phyloP scores from a whole-genome alignment of 2,113 vertebrate genomes.

The Saccopteryx leptura region DNA sequence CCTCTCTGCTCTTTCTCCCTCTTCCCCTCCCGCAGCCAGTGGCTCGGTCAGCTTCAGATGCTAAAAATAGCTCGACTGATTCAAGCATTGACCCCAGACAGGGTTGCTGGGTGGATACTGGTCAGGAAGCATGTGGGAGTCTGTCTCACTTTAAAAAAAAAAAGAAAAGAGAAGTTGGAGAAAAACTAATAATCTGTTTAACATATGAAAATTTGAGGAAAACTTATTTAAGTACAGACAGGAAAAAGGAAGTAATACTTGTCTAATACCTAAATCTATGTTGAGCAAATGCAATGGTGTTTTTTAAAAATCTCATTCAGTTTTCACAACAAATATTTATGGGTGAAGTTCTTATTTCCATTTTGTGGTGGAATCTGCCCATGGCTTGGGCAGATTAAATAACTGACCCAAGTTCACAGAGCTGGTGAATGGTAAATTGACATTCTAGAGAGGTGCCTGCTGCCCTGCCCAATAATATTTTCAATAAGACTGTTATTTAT shows the following conservation, averaged over 20 bases:
- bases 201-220: neutral
- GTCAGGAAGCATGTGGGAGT: no score
- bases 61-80: no score
- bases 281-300: neutral
- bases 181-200: conserved; percentile 2
- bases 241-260: neutral
- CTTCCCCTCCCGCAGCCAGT: no score
- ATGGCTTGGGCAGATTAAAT: neutral
- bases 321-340: neutral
- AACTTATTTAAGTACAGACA: neutral
- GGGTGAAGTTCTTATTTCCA: neutral
- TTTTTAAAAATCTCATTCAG: neutral
- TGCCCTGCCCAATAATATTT: neutral
- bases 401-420: neutral
- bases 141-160: no score
- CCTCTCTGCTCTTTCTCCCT: no score
- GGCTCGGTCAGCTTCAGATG: no score
- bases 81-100: no score
- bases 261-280: neutral
- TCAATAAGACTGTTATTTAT: neutral
- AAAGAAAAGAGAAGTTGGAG: neutral
- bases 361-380: neutral
- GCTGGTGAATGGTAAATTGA: neutral
- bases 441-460: neutral
- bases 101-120: no score